Base-by-base conservation (phyloP, 1,140 invertebrate species). In the Geopemphigus sp. region DNA sequence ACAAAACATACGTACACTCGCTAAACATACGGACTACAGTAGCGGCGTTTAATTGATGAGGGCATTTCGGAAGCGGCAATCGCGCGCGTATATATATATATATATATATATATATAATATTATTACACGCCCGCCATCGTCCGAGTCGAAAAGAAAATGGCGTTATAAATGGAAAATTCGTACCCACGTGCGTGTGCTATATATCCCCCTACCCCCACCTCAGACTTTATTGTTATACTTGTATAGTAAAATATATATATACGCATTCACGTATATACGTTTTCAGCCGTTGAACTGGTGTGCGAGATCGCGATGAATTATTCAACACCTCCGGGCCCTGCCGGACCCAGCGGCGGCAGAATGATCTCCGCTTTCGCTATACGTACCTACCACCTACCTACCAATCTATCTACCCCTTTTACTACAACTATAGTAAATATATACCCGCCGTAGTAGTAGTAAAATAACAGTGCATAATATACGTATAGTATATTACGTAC, bases 151-250 rank as follows among this genome's bases (percentile, higher is more conserved):
- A 73, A 73, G 54, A 73, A 68, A 39, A 50, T 12, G 66, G 22
- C 66, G 15, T 50, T 56, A 73, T 73, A 73, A 54, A 73, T 54
- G 50, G 70, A 72, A 72, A 72, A 72, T 72, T 72, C 68, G 53
- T 72, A 72, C 12, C 22, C 68, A 12, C 29, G 63, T 19, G 32
- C 15, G n/a, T 19, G 64, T 10, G 64, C 17, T 29, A n/a, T n/a
- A n/a, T 10, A 3, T 29, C n/a, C 32, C 1, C 32, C 0, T n/a
- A n/a, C n/a, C 4, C 32, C 29, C 0, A 1, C 19, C 19, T 26
- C 17, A 0, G 17, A 8, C n/a, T 15, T 26, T 47, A 72, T 72
- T 26, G 24, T 72, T 2, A 19, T n/a, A n/a, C n/a, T n/a, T n/a
- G n/a, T n/a, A n/a, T n/a, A n/a, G n/a, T n/a, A n/a, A n/a, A n/a